Conservation (phyloP, 2,888 invertebrate genomes). For the Silvanus unidentatus region DNA sequence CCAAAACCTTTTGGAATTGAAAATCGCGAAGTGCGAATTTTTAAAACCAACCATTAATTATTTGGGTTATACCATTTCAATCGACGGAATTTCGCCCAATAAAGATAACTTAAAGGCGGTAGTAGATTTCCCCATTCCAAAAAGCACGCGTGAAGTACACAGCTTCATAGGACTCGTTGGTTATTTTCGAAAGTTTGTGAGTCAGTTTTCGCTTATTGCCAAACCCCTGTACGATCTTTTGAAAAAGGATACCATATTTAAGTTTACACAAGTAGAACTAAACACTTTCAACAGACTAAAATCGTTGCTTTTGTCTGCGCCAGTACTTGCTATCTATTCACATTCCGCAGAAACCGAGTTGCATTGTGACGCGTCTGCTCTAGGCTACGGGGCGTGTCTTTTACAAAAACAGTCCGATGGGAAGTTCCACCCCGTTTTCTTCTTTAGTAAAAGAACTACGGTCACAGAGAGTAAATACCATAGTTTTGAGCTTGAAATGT, state of each 20-base stretch:
- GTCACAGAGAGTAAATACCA: conserved; percentile 30
- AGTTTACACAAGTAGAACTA: conserved; percentile 18
- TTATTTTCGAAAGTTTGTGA: conserved; percentile 30
- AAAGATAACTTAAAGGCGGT: conserved; percentile 11
- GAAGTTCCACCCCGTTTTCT: conserved; percentile 31
- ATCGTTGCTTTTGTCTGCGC: conserved; percentile 17
- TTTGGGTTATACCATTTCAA: not conserved
- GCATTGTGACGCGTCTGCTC: conserved; percentile 34
- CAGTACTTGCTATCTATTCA: conserved; percentile 32
- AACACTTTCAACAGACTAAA: conserved; percentile 23
- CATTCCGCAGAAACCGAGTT: conserved; percentile 30
- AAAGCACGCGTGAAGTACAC: conserved; percentile 19
- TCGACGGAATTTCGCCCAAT: conserved; percentile 1
- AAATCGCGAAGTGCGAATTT: conserved; percentile 24
- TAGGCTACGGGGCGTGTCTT: conserved; percentile 32
- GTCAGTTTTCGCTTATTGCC: conserved; percentile 15
- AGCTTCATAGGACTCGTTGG: conserved; percentile 28
- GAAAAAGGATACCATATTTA: conserved; percentile 16
- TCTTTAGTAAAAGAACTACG: conserved; percentile 32
- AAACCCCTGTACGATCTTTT: conserved; percentile 24
- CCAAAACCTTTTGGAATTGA: conserved; percentile 4
- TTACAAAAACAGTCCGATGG: conserved; percentile 30
- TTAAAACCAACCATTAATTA: conserved; percentile 14
- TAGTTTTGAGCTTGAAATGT: conserved; percentile 34
- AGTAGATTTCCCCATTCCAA: conserved; percentile 22